Base-by-base conservation (phyloP, 2,113 vertebrate genomes). In the Chamaetylas fuelleborni region DNA sequence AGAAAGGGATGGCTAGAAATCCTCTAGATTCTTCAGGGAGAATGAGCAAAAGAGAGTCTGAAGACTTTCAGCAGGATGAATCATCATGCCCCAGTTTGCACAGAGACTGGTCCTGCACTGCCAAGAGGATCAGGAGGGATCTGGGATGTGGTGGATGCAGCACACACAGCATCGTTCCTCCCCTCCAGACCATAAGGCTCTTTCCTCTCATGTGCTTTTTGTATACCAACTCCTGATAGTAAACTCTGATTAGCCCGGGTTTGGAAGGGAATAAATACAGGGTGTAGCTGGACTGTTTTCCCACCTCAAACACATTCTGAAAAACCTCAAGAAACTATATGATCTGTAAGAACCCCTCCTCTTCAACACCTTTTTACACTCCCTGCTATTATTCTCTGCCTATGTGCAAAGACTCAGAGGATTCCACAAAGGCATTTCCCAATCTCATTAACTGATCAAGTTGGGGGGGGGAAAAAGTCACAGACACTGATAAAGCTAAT, bases 121-220 rank as follows among this genome's bases (percentile, higher is more conserved):
- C 22, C 66, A 50, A 36, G 57, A 62, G 25, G 29, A 66, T 36
- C 5, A 14, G 36, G 73, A 60, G 23, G 13, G 13, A 6, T 36
- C 7, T 73, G 61, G 66, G 45, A 72, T n/a, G 22, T 0, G 0
- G 24, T 13, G 9, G 33, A 20, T 23, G 23, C 12, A 61, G 56
- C 73, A 74, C 51, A 12, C 28, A 15, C 0, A 0, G 61, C 47
- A 56, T 25, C 0, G 0, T 23, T 15, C 8, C 11, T 61, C 33
- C 42, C 29, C n/a, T 81, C 40, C 64, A 81, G 54, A 58, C 28
- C 34, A 43, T 3, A 17, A 24, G 19, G 13, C 17, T 47, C 11
- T 23, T 34, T 65, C 26, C 34, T 51, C 5, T 43, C 25, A 22
- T 43, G 18, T 10, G 42, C 13, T 61, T 58, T 34, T 66, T 13